phyloP scores from a whole-genome alignment of 2,888 invertebrate genomes.

The Barypeithes pellucidus region DNA sequence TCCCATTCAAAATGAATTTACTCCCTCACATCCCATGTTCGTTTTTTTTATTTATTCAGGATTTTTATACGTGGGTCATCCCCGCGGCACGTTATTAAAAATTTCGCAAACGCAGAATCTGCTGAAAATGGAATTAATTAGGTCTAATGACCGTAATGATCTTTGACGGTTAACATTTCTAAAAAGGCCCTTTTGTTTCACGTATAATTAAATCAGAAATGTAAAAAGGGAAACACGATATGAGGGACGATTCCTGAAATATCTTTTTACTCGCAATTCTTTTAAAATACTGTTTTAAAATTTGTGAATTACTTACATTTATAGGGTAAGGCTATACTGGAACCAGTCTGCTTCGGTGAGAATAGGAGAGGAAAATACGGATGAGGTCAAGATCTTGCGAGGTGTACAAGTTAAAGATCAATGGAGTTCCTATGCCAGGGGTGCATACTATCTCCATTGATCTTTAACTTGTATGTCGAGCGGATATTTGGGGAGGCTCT shows the following conservation, averaged over 20 bases:
- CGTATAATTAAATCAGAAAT: slow-evolving; percentile 11
- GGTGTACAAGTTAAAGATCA: no score
- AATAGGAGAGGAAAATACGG: no score
- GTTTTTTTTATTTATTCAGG: slow-evolving; percentile 14
- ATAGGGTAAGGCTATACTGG: no score
- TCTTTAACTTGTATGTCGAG: no score
- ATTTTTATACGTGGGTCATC: slow-evolving; percentile 8
- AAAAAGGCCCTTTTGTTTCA: neutral
- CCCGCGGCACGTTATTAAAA: slow-evolving; percentile 13
- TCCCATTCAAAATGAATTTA: slow-evolving; percentile 1
- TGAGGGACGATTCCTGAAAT: neutral
- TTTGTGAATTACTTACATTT: no score
- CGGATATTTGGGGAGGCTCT: no score
- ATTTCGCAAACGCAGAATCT: slow-evolving; percentile 13
- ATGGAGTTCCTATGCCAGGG: no score
- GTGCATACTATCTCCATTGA: no score
- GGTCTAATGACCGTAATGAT: slow-evolving; percentile 17
- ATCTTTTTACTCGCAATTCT: neutral
- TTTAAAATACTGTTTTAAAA: neutral
- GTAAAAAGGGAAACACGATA: neutral
- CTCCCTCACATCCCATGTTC: neutral
- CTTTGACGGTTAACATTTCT: slow-evolving; percentile 5
- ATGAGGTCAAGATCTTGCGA: no score
- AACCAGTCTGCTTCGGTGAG: no score
- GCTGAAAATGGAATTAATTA: slow-evolving; percentile 15